Percentiles rank a stretch among this genome's conserved stretches.
phyloP scores from a whole-genome alignment of 2,797 vertebrate genomes.

The Sternotherus odoratus region DNA sequence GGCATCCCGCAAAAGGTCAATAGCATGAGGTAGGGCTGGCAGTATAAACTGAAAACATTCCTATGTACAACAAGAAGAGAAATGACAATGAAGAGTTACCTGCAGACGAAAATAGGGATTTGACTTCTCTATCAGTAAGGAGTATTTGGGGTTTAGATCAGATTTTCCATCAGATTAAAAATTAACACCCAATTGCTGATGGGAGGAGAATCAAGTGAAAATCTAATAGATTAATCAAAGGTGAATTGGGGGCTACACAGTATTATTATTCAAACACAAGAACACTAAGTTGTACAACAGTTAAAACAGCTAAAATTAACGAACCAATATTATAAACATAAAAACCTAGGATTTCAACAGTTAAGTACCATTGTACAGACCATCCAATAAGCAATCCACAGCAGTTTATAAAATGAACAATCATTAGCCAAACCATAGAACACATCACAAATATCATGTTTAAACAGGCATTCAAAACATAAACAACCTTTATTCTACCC shows the following conservation, averaged over 20 bases:
- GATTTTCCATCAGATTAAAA: not conserved
- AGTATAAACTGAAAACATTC: conserved; percentile 99
- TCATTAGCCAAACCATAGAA: not conserved
- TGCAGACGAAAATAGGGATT: not conserved
- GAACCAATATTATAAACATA: not conserved
- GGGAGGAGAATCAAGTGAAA: not conserved
- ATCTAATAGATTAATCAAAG: not conserved
- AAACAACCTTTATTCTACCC: conserved; percentile 1
- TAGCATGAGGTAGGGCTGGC: conserved; percentile 98
- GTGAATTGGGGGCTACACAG: not conserved
- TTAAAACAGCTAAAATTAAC: not conserved
- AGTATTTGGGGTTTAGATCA: not conserved
- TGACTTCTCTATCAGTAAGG: conserved; percentile 10
- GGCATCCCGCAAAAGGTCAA: conserved; percentile 97
- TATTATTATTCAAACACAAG: not conserved
- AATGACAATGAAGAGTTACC: conserved; percentile 54
- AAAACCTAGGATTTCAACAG: conserved; percentile 18
- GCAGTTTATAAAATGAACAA: not conserved
- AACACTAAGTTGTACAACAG: not conserved
- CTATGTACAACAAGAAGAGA: conserved; percentile 80
- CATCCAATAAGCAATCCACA: not conserved
- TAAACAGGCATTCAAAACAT: conserved; percentile 9
- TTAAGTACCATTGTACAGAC: not conserved
- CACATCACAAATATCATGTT: not conserved
- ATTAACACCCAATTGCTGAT: not conserved